Base-by-base conservation (phyloP, 2,797 vertebrate species). In the Ctenosaura bakeri region DNA sequence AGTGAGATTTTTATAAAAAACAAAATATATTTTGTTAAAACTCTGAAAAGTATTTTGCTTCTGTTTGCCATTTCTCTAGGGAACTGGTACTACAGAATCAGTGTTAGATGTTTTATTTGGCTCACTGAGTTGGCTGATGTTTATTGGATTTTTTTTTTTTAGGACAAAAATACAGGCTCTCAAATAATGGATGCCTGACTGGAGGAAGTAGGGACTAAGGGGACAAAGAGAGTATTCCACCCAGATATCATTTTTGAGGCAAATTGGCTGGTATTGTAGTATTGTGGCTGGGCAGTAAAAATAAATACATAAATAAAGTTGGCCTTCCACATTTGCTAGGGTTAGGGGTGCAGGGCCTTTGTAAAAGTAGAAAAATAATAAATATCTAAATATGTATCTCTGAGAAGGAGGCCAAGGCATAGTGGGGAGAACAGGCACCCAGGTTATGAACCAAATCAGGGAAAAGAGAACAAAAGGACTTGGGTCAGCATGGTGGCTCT, bases 21-120 rank as follows among this genome's bases (percentile, higher is more conserved):
- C 12, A 50, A 52, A 80, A 46, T 46, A 46, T 71, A 66, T n/a
- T 86, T 4, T 0, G 9, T 62, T 86, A 83, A 20, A 83, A 85
- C 89, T 92, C 18, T 76, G 71, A 18, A 54, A 76, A 83, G 0
- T 62, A 26, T 8, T 90, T 83, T 82, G 85, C 3, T 93, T 91
- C 32, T 16, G 62, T 89, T 89, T 8, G 62, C 5, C 1, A 1
- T 88, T 93, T 92, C 77, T 88, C 66, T 81, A 38, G 73, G 24
- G 76, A 73, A 22, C 4, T 2, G 8, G 0, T 85, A 20, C 85
- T 90, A 42, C 10, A 79, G 62, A 90, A 82, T 6, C 6, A 3
- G 1, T 87, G 8, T 69, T 89, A 81, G 26, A 73, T 79, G 22
- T 46, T 0, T 54, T 62, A 6, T 32, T 14, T 56, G 90, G 3